phyloP scores from a whole-genome alignment of 2,113 vertebrate species.

The Suricata suricatta region DNA sequence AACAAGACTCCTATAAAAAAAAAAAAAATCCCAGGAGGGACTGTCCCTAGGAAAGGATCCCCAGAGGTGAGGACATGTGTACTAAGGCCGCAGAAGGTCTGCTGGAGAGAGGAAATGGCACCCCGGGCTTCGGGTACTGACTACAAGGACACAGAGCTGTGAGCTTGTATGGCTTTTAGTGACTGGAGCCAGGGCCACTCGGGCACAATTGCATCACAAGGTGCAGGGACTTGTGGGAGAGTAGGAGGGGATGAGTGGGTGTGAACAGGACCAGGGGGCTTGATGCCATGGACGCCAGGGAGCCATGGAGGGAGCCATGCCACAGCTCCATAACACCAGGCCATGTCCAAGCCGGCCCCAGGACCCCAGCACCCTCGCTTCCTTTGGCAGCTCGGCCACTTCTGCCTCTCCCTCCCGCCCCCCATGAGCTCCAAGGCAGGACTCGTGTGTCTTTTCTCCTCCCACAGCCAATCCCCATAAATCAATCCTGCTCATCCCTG shows the following conservation, averaged over 20 bases:
- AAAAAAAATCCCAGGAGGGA: neutral
- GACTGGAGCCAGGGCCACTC: neutral
- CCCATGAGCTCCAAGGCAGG: neutral
- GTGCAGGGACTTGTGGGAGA: neutral
- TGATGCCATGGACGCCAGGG: neutral
- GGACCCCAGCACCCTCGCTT: accelerated
- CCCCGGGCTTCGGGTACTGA: accelerated
- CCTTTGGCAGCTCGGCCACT: neutral
- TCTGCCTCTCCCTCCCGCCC: neutral
- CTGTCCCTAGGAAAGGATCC: neutral
- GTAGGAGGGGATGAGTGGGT: neutral
- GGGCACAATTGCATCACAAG: neutral
- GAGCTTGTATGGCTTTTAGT: neutral
- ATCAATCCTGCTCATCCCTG: neutral
- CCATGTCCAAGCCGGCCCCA: neutral
- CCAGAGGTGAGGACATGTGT: neutral
- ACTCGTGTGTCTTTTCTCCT: neutral
- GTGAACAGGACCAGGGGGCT: too few relatives aligned
- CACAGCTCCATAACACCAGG: neutral
- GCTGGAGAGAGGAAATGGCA: neutral
- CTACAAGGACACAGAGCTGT: neutral
- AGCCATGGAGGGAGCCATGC: too few relatives aligned
- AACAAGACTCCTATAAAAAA: neutral
- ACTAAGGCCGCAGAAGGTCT: neutral
- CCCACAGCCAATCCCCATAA: neutral